Evolutionary conservation across 2,113 vertebrate genomes (phyloP).

Genomic region (Gymnocephalus cernua): DNA sequence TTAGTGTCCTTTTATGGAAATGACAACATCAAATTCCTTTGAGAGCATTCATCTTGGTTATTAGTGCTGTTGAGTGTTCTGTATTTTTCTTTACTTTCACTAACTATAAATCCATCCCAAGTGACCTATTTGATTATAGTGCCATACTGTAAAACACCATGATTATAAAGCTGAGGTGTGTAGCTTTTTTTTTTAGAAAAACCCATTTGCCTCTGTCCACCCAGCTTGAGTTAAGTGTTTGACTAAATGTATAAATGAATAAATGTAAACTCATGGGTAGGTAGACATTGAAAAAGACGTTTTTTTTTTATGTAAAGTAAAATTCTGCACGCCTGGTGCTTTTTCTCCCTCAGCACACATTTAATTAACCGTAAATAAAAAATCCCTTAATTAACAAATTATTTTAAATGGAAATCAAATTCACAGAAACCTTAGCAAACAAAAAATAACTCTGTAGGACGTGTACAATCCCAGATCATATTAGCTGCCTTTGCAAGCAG

Average conservation of each 20-base stretch:
- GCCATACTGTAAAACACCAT: slow-evolving; percentile 1
- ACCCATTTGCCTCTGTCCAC: neutral
- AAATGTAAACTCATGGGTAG: neutral
- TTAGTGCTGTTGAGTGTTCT: neutral
- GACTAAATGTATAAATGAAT: neutral
- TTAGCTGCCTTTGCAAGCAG: slow-evolving; percentile 29
- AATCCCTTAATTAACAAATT: neutral
- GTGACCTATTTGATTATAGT: slow-evolving; percentile 25
- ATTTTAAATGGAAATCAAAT: neutral
- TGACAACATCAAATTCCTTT: slow-evolving; percentile 7
- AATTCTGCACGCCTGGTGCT: neutral
- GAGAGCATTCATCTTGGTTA: slow-evolving; percentile 9
- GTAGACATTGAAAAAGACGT: neutral
- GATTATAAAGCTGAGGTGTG: neutral
- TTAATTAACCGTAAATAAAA: slow-evolving; percentile 4
- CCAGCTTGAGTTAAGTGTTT: slow-evolving; percentile 6
- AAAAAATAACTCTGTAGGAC: neutral
- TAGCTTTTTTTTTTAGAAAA: neutral
- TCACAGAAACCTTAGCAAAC: slow-evolving; percentile 1
- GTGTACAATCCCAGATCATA: slow-evolving; percentile 29
- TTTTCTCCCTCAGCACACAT: neutral
- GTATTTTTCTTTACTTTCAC: slow-evolving; percentile 24
- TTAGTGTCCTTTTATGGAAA: slow-evolving; percentile 7
- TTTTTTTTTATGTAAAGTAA: neutral
- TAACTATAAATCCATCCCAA: slow-evolving; percentile 14